Evolutionary conservation across 1,140 invertebrate species (phyloP).

Genomic region (Pararge aegeria): DNA sequence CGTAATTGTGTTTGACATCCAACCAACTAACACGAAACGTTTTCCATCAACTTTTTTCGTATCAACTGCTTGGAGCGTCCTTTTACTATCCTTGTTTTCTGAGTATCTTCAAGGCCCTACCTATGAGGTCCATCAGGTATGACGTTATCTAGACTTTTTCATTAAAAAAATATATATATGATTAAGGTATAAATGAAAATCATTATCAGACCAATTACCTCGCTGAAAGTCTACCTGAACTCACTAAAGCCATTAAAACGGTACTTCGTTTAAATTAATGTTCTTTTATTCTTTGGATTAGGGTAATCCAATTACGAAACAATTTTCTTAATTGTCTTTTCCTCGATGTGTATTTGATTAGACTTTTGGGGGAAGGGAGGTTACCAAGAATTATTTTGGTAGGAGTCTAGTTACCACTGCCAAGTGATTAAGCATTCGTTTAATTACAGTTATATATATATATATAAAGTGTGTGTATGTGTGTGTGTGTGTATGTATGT

Average conservation of each 20-base stretch:
- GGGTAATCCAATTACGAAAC: slow-evolving; percentile 10
- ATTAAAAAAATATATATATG: not conserved
- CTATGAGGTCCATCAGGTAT: too few species aligned
- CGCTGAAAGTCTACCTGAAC: not conserved
- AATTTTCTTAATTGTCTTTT: slow-evolving; percentile 11
- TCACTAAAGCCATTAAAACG: slow-evolving; percentile 6
- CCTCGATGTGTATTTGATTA: slow-evolving; percentile 4
- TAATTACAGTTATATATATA: too few species aligned
- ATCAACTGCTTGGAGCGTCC: too few species aligned
- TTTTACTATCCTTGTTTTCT: too few species aligned
- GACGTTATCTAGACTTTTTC: not conserved
- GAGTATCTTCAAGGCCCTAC: too few species aligned
- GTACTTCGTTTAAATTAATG: slow-evolving; percentile 13
- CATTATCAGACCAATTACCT: not conserved
- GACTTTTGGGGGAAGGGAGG: not conserved
- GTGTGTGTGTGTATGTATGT: too few species aligned
- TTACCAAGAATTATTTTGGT: not conserved
- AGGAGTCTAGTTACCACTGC: not conserved
- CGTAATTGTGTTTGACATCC: too few species aligned
- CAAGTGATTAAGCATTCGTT: too few species aligned
- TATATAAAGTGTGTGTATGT: too few species aligned
- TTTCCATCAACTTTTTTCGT: too few species aligned
- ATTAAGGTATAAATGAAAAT: not conserved
- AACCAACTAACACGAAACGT: too few species aligned
- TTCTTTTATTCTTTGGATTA: slow-evolving; percentile 7